These are phyloP conservation scores for Drosophila diplacantha DNA, from an alignment of 2,888 invertebrate species.

Conservation along the genomic window DNA sequence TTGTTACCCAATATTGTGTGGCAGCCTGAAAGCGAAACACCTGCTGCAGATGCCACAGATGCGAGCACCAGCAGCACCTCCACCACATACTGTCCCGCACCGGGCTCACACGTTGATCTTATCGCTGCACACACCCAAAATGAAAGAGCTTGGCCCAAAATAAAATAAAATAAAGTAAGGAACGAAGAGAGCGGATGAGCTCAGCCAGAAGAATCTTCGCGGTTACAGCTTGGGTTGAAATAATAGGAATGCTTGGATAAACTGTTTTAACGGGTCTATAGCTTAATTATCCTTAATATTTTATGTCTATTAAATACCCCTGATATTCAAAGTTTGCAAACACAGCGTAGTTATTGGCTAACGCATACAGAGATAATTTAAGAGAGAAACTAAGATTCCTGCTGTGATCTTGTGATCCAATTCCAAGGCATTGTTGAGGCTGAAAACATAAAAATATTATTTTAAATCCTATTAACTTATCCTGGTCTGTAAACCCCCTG, in stretches of 20 bases:
- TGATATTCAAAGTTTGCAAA: too few species aligned
- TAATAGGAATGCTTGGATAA: background rate
- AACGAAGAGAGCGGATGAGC: constrained; percentile 10
- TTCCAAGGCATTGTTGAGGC: too few species aligned
- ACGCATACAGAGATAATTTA: too few species aligned
- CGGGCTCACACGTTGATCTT: constrained; percentile 62
- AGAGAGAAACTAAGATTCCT: too few species aligned
- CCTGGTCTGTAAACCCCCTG: background rate
- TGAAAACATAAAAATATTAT: background rate
- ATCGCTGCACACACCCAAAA: constrained; percentile 65
- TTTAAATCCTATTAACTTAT: background rate
- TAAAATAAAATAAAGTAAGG: constrained; percentile 9
- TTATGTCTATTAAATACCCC: too few species aligned
- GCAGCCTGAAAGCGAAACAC: constrained; percentile 59
- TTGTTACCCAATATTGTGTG: constrained; percentile 68
- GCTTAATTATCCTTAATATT: too few species aligned
- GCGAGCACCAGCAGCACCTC: constrained; percentile 4
- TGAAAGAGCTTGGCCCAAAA: constrained; percentile 50
- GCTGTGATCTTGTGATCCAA: too few species aligned
- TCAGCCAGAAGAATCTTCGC: constrained; percentile 26
- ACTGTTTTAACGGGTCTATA: too few species aligned
- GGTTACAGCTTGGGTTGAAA: constrained; percentile 1
- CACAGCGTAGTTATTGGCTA: too few species aligned
- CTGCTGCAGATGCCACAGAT: constrained; percentile 66
- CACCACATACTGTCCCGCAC: constrained; percentile 19